A percentile compares a stretch with the other conserved stretches of the same genome.
phyloP scores from a whole-genome alignment of 2,888 invertebrate species.

The Tridacna crocea region DNA sequence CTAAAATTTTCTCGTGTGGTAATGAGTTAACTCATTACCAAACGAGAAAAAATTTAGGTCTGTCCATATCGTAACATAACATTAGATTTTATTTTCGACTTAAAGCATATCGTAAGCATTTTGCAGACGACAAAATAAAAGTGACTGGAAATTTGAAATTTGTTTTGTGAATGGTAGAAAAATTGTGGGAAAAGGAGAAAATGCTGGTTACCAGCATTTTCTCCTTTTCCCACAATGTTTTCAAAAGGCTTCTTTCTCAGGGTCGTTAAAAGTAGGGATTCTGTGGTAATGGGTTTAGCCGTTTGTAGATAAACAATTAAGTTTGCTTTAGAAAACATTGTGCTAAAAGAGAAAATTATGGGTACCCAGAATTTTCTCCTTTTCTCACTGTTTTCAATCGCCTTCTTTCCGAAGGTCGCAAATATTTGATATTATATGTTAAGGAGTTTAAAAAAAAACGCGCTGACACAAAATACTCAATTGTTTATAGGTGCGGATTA shows the following conservation, averaged over 20 bases:
- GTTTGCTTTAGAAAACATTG: neutral
- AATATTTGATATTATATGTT: too few relatives aligned
- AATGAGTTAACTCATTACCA: neutral
- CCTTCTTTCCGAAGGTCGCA: neutral
- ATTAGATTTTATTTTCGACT: too few relatives aligned
- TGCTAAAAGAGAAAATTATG: slow-evolving; percentile 1
- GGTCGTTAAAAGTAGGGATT: too few relatives aligned
- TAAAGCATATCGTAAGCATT: too few relatives aligned
- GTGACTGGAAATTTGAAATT: too few relatives aligned
- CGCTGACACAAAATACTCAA: too few relatives aligned
- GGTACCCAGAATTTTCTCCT: neutral
- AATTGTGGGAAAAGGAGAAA: slow-evolving; percentile 6
- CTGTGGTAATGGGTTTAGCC: neutral
- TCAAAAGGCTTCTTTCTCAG: too few relatives aligned
- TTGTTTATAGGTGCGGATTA: too few relatives aligned
- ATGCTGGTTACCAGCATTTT: slow-evolving; percentile 3
- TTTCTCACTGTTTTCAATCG: neutral
- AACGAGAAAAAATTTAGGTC: too few relatives aligned
- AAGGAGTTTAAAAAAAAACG: too few relatives aligned
- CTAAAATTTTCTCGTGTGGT: neutral
- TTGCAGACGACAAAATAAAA: neutral
- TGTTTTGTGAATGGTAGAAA: too few relatives aligned
- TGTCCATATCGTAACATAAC: too few relatives aligned
- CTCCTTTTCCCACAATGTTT: neutral
- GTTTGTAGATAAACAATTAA: neutral